phyloP scores from a whole-genome alignment of 2,888 invertebrate genomes.

The Pterostichus niger region DNA sequence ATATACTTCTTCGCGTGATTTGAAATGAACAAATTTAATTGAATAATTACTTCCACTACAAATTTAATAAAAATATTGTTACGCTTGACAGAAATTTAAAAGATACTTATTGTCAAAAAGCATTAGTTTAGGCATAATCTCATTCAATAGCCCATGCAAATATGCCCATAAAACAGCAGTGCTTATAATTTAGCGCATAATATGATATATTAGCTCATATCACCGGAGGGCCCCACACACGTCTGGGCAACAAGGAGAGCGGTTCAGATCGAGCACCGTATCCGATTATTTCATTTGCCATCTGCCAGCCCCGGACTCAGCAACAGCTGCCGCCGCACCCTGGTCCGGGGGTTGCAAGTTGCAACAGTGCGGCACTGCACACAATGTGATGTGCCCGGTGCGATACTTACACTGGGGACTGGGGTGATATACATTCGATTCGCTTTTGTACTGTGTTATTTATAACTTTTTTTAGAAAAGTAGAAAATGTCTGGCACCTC shows the following conservation, averaged over 20 bases:
- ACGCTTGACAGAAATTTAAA: no score
- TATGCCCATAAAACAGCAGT: conserved; percentile 3
- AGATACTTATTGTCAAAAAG: no score
- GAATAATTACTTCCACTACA: no score
- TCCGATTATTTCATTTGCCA: conserved; percentile 62
- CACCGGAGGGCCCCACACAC: conserved; percentile 3
- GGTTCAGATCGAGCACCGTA: conserved; percentile 24
- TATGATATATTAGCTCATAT: conserved; percentile 7
- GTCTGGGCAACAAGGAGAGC: not conserved
- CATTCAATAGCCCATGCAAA: not conserved
- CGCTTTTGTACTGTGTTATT: conserved; percentile 10
- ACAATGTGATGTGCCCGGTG: conserved; percentile 47
- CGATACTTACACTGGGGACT: conserved; percentile 33
- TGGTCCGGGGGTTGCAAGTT: not conserved
- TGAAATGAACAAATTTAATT: no score
- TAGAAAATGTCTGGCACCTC: not conserved
- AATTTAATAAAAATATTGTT: no score
- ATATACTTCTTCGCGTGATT: no score
- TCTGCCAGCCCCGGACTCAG: conserved; percentile 32
- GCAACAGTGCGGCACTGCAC: conserved; percentile 11
- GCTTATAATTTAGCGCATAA: conserved; percentile 17
- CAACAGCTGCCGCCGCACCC: conserved; percentile 13
- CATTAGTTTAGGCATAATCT: no score
- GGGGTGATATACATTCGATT: conserved; percentile 4
- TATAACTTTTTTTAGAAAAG: conserved; percentile 1